phyloP scores from a whole-genome alignment of 2,113 vertebrate species.

The Boleophthalmus pectinirostris region DNA sequence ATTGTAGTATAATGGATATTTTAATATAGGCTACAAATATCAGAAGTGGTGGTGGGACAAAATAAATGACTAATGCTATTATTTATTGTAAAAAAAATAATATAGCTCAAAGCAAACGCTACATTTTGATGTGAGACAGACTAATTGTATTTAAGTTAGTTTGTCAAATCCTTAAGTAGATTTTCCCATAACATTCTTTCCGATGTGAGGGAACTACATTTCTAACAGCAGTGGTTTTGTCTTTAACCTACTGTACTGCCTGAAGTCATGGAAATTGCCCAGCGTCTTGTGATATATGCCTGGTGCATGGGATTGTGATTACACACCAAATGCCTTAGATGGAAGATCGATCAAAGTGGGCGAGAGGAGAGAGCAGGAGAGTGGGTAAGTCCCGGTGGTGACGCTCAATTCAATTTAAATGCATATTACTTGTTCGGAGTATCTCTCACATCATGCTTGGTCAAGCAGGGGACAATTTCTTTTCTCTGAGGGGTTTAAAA shows the following conservation, averaged over 20 bases:
- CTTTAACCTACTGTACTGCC: conserved; percentile 57
- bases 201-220: conserved; percentile 47
- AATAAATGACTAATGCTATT: background rate
- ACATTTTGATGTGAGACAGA: background rate
- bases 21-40: background rate
- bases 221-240: conserved; percentile 63
- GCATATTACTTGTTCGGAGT: conserved; percentile 76
- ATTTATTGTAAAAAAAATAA: background rate
- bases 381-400: conserved; percentile 57
- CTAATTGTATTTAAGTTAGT: background rate
- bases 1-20: background rate
- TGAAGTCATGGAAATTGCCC: conserved; percentile 68
- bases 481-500: conserved; percentile 65
- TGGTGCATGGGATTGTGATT: conserved; percentile 71
- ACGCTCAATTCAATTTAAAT: conserved; percentile 74
- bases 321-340: conserved; percentile 70
- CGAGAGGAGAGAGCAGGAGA: conserved; percentile 54
- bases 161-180: background rate
- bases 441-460: conserved; percentile 74
- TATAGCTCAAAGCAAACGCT: background rate
- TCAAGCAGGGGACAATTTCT: conserved; percentile 73
- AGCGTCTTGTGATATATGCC: conserved; percentile 55
- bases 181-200: conserved; percentile 32
- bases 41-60: background rate
- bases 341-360: conserved; percentile 72